Conservation (phyloP, 2,113 vertebrate genomes). For the Collichthys lucidus region DNA sequence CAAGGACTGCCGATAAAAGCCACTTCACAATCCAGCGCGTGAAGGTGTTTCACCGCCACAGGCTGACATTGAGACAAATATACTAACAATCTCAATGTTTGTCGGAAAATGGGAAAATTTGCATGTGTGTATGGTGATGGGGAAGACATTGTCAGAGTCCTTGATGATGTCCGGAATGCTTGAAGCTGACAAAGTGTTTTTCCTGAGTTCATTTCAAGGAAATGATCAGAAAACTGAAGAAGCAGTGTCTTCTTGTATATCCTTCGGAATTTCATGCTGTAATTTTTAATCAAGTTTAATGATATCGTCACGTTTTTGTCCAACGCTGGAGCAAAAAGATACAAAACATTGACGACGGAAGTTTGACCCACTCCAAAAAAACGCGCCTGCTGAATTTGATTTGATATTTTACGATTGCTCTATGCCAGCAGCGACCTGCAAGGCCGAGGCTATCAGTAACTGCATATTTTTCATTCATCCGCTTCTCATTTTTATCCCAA, state of each 20-base stretch:
- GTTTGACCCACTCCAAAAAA: neutral
- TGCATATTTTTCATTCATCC: neutral
- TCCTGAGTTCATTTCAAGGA: slow-evolving; percentile 24
- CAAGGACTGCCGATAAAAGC: slow-evolving; percentile 37
- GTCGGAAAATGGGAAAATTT: slow-evolving; percentile 25
- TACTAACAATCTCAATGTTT: slow-evolving; percentile 29
- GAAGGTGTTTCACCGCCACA: slow-evolving; percentile 22
- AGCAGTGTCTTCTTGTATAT: neutral
- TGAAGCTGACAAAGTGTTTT: slow-evolving; percentile 14
- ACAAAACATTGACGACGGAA: neutral
- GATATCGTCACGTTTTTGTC: neutral
- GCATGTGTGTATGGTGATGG: neutral
- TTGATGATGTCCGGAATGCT: slow-evolving; percentile 15
- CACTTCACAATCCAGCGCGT: slow-evolving; percentile 11
- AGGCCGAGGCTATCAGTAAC: neutral
- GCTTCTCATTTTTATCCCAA: neutral
- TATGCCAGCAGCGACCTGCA: neutral
- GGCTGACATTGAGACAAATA: slow-evolving; percentile 52
- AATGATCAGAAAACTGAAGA: slow-evolving; percentile 7
- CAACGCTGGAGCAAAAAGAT: neutral
- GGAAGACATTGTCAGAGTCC: slow-evolving; percentile 9
- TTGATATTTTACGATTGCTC: neutral
- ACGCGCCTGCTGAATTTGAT: neutral
- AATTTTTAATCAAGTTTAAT: neutral
- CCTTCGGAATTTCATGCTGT: neutral